Conservation (phyloP, 2,888 invertebrate genomes). For the Lamproptera curius region DNA sequence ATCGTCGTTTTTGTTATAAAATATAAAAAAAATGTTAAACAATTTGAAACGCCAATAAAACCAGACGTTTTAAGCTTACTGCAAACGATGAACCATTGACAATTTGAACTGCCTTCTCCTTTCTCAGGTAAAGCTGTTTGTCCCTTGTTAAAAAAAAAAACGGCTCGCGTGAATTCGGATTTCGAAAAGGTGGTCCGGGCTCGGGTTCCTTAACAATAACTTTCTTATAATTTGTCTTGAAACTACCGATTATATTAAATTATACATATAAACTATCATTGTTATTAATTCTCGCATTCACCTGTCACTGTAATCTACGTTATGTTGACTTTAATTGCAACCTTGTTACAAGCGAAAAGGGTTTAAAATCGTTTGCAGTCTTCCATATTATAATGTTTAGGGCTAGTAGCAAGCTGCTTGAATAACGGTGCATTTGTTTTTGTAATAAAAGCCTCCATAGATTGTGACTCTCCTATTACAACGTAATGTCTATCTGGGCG, state of each 20-base stretch:
- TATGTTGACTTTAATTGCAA: slow-evolving; percentile 23
- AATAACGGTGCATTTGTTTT: slow-evolving; percentile 66
- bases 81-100: too few relatives aligned
- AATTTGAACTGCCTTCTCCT: too few relatives aligned
- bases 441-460: slow-evolving; percentile 56
- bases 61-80: too few relatives aligned
- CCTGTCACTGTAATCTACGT: slow-evolving; percentile 50
- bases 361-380: slow-evolving; percentile 31
- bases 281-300: slow-evolving; percentile 54
- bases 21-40: too few relatives aligned
- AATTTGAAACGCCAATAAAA: too few relatives aligned
- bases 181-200: slow-evolving; percentile 6
- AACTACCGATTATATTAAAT: slow-evolving; percentile 47
- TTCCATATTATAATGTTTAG: slow-evolving; percentile 31
- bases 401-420: slow-evolving; percentile 40
- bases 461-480: slow-evolving; percentile 61
- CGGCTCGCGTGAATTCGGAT: not conserved
- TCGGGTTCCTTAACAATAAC: slow-evolving; percentile 29
- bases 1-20: too few relatives aligned
- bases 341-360: slow-evolving; percentile 30
- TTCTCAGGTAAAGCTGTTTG: slow-evolving; percentile 12
- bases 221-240: slow-evolving; percentile 35
- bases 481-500: slow-evolving; percentile 64
- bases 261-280: slow-evolving; percentile 39
- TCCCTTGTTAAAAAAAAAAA: slow-evolving; percentile 12